A percentile compares a stretch with the other conserved stretches of the same genome.
Evolutionary conservation across 2,113 vertebrate genomes (phyloP).

Genomic region (Bambusicola thoracicus): DNA sequence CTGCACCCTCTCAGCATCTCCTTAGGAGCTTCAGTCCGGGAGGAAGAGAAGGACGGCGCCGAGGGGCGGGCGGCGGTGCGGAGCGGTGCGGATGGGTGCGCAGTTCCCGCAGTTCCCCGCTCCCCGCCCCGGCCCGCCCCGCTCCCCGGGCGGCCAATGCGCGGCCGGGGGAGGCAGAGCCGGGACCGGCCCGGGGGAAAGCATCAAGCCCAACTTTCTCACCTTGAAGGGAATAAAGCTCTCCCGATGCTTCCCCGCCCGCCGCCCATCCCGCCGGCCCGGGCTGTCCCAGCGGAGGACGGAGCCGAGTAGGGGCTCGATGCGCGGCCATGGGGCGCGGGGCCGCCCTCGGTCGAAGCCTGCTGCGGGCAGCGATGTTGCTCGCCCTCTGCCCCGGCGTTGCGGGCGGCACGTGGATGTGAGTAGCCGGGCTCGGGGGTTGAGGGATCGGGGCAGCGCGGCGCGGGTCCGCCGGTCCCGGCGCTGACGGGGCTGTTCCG

Average conservation of each 20-base stretch:
- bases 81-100: neutral
- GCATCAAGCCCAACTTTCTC: slow-evolving; percentile 60
- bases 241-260: neutral
- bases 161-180: slow-evolving; percentile 15
- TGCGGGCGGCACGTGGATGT: slow-evolving; percentile 89
- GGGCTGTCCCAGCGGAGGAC: neutral
- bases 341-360: slow-evolving; percentile 72
- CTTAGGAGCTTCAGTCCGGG: rapidly evolving
- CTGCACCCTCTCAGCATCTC: neutral
- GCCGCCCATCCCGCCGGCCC: neutral
- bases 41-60: rapidly evolving
- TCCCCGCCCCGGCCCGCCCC: slow-evolving; percentile 41
- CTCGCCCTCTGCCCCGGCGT: slow-evolving; percentile 78
- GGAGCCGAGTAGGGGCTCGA: slow-evolving; percentile 32
- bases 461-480: neutral
- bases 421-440: slow-evolving; percentile 70
- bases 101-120: neutral
- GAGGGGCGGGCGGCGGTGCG: neutral
- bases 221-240: slow-evolving; percentile 33
- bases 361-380: slow-evolving; percentile 80
- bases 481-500: slow-evolving; percentile 2
- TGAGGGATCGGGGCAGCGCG: neutral
- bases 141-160: slow-evolving; percentile 28
- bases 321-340: slow-evolving; percentile 84
- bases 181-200: neutral